These are phyloP conservation scores for Allolobophora icterica DNA, from an alignment of 2,888 invertebrate genomes.

Conservation along the genomic window DNA sequence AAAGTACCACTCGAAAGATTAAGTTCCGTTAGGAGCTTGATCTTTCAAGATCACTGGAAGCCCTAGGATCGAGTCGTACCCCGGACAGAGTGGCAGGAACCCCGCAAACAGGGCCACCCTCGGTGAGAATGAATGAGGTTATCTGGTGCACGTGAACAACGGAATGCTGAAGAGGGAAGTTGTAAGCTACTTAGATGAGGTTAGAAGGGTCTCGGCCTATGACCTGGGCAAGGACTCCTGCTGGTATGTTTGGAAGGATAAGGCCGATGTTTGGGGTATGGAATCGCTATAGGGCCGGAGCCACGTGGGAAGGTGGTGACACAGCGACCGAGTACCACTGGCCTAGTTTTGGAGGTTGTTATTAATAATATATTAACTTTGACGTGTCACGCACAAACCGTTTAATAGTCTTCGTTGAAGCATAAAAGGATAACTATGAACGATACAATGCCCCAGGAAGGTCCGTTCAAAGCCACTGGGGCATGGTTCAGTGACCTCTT, in stretches of 20 bases:
- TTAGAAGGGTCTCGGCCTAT: background rate
- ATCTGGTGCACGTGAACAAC: background rate
- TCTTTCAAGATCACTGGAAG: no score
- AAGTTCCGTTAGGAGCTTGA: background rate
- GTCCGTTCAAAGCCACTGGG: background rate
- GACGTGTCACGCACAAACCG: background rate
- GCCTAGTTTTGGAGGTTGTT: background rate
- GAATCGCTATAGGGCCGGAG: background rate
- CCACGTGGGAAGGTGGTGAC: background rate
- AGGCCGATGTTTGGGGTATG: background rate
- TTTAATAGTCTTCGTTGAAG: background rate
- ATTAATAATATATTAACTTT: background rate
- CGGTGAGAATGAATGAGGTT: background rate
- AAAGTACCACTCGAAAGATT: no score
- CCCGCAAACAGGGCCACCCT: background rate
- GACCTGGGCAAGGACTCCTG: background rate
- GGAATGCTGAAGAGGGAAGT: background rate
- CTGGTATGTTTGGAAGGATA: background rate
- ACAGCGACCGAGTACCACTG: no score
- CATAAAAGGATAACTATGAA: background rate
- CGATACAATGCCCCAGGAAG: background rate
- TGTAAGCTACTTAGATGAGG: background rate
- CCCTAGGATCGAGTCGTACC: background rate
- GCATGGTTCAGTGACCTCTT: background rate
- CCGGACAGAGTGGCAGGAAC: background rate